Evolutionary conservation across 2,113 vertebrate genomes (phyloP), one percentile per base, ranked within the genome.

Genomic region (Apteryx mantelli): DNA sequence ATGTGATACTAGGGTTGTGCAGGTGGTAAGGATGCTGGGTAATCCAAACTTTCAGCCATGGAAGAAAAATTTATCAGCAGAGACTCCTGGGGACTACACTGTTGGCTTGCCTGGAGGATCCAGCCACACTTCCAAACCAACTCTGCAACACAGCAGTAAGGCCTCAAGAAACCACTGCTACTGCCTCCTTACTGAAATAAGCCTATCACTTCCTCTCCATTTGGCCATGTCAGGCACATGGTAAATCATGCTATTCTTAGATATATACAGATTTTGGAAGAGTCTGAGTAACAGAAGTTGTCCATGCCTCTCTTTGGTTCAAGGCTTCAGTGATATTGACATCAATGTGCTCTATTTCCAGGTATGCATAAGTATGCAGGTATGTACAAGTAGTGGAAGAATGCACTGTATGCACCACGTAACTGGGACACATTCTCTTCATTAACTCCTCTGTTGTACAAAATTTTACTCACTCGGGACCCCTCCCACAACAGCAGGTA

Each of bases 201-300:
- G 9, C 2, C 21, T 25, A 50, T 5, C 11, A 30, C 17, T 21
- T 8, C 46, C 28, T 38, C 63, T 48, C 83, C 42, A 25, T 91
- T 26, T 26, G n/a, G 58, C 42, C 40, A 36, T 3, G 0, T 30
- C 64, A 77, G 61, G 5, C 32, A 76, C 13, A 7, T 0, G 0
- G 9, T 38, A 91, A 55, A 85, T 50, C 42, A 64, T 24, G 38
- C 0, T 6, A 36, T 26, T 81, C 52, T 77, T 52, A 50, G 61
- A 84, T 36, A 50, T 32, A 77, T 2, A 32, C 1, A 48, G 66
- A 60, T 10, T 66, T 10, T 64, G 9, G 5, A 58, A 61, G 58
- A 44, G 69, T 26, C 55, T 70, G 34, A 36, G 70, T n/a, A 1
- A 6, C 11, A 66, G 28, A 61, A 74, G 26, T 28, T 70, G 78